These are phyloP conservation scores for Eunapius fragilis DNA, from an alignment of 37 sponge, comb jelly and placozoan species.

Conservation along the genomic window DNA sequence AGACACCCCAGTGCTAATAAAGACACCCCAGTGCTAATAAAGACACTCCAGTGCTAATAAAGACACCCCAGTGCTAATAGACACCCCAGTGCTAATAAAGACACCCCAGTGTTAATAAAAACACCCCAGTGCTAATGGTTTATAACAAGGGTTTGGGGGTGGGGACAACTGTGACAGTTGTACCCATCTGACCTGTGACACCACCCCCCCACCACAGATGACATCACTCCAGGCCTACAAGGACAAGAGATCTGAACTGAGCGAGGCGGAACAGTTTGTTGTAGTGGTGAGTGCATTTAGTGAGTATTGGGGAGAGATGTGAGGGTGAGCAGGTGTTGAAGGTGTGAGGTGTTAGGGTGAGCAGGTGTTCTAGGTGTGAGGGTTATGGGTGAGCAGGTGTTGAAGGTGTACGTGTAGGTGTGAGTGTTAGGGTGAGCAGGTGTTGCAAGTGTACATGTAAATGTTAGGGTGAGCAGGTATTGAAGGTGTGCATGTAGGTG, in stretches of 20 bases:
- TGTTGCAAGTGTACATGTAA: too few relatives aligned
- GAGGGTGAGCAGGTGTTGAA: not conserved
- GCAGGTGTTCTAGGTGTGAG: not conserved
- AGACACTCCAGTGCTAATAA: too few relatives aligned
- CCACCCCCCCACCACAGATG: slow-evolving; percentile 30
- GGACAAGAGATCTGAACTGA: slow-evolving; percentile 73
- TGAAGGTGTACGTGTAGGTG: too few relatives aligned
- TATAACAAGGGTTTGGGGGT: too few relatives aligned
- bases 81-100: too few relatives aligned
- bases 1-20: too few relatives aligned
- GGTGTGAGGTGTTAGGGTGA: not conserved
- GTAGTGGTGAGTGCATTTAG: slow-evolving; percentile 60
- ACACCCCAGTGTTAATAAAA: too few relatives aligned
- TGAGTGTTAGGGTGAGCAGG: not conserved
- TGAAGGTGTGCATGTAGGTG: not conserved
- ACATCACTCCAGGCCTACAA: slow-evolving; percentile 46
- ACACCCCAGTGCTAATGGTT: too few relatives aligned
- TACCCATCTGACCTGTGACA: too few relatives aligned
- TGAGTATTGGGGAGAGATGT: not conserved
- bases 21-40: too few relatives aligned
- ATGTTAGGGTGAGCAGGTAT: not conserved
- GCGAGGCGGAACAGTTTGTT: slow-evolving; percentile 87
- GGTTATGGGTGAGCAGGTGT: not conserved
- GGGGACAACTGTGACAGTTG: not conserved
- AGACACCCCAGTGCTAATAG: too few relatives aligned